Percentiles rank a stretch among this genome's conserved stretches.
phyloP scores from a whole-genome alignment of 2,113 vertebrate species.

The Pithys albifrons region DNA sequence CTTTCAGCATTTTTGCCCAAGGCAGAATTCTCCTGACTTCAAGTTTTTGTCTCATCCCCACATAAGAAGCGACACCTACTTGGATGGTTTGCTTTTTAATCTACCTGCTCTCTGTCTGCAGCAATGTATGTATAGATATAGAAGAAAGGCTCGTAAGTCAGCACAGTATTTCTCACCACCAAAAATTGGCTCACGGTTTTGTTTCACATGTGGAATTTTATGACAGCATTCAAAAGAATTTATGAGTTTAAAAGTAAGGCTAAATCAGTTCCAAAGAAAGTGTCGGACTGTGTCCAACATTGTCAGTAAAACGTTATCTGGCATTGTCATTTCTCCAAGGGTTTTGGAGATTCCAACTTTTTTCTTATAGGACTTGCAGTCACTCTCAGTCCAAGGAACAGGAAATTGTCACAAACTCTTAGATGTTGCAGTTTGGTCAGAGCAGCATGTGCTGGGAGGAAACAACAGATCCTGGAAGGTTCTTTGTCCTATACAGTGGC shows the following conservation, averaged over 20 bases:
- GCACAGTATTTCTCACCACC: background rate
- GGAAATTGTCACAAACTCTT: background rate
- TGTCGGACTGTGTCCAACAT: background rate
- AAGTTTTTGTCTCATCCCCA: background rate
- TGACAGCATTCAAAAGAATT: background rate
- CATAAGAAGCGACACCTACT: background rate
- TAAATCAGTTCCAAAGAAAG: conserved; percentile 17
- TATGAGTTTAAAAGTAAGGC: conserved; percentile 19
- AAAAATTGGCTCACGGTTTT: background rate
- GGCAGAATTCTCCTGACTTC: background rate
- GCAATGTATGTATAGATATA: background rate
- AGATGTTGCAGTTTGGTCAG: background rate
- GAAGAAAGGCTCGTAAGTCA: conserved; percentile 12
- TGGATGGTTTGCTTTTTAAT: conserved; percentile 9
- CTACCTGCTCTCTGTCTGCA: background rate
- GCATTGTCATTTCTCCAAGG: background rate
- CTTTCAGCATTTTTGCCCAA: background rate
- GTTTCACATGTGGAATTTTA: background rate
- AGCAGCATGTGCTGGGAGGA: background rate
- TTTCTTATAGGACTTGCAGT: background rate
- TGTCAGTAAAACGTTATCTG: background rate
- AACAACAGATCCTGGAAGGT: background rate
- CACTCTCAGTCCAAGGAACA: background rate
- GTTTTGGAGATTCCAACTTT: background rate
- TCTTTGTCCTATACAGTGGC: background rate